Base-by-base conservation (phyloP, 2,797 vertebrate species). In the Phylloscopus collybita region DNA sequence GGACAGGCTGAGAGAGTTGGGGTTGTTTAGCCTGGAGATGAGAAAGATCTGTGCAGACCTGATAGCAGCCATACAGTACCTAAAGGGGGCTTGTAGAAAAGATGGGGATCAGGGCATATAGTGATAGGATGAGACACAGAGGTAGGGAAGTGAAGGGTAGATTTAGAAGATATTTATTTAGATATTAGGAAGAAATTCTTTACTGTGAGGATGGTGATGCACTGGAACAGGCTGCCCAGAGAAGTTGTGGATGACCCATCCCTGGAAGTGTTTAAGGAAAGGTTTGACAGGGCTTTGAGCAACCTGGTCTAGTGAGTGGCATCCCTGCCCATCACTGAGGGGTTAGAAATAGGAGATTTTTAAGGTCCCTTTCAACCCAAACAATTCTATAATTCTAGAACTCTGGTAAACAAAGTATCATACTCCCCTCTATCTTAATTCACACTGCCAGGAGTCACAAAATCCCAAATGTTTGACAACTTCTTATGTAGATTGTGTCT, bases 61-160 rank as follows among this genome's bases (percentile, higher is more conserved):
- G 15, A 12, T 16, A 53, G 30, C 18, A 47, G 45, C 18, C 18
- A 84, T 84, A 19, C 9, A 36, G 34, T 49, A n/a, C 11, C 22
- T 29, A 36, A 34, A 16, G 9, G 4, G 8, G 5, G 3, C 23
- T 69, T 51, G 21, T 5, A 70, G 21, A 23, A 73, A 78, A 73
- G 61, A 11, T 47, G 23, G 5, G 10, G 13, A 54, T 30, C 8
- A 36, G 22, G 20, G 11, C 15, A 7, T 23, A 4, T 12, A n/a
- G 22, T 25, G 15, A 42, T 12, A 61, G n/a, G 7, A 56, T 7
- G 5, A 91, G 12, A 6, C 1, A 1, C 1, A 66, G 34, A 3
- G 3, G 7, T 27, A 67, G 51, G 27, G 56, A 74, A 16, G 17
- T 44, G 38, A 22, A 73, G 5, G 6, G 11, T 32, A 69, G 12